Percentiles rank a stretch among this genome's conserved stretches.
Evolutionary conservation across 2,888 invertebrate species (phyloP).

Genomic region (Idaea biselata): DNA sequence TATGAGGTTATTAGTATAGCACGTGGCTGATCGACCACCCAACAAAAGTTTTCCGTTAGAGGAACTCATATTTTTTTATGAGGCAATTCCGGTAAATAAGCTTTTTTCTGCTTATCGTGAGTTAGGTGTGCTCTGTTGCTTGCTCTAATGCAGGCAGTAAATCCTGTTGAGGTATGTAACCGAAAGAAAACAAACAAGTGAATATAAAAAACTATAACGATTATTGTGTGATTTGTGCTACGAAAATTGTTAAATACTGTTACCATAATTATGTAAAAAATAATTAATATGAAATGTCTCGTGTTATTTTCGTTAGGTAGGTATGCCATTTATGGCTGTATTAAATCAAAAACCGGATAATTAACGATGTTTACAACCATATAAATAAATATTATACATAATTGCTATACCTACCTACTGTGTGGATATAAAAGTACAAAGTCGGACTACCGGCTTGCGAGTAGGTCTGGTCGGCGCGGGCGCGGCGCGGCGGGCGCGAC

Average conservation of each 20-base stretch:
- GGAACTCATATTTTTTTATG: slow-evolving; percentile 13
- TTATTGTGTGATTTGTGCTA: not conserved
- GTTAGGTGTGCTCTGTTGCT: not conserved
- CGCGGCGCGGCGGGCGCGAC: slow-evolving; percentile 19
- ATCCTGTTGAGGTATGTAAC: not conserved
- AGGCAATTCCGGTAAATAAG: not conserved
- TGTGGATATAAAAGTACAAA: slow-evolving; percentile 1
- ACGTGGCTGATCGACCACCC: slow-evolving; percentile 30
- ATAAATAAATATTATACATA: not conserved
- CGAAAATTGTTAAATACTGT: not conserved
- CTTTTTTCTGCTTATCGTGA: not conserved
- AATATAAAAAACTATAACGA: not conserved
- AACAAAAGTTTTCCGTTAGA: slow-evolving; percentile 17
- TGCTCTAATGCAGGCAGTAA: not conserved
- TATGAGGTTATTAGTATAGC: slow-evolving; percentile 44
- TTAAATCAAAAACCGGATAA: not conserved
- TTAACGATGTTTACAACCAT: not conserved
- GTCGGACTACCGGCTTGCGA: not conserved
- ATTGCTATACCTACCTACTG: not conserved
- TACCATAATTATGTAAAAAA: not conserved
- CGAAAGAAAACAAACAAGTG: not conserved
- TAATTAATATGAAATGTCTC: no score
- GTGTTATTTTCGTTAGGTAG: not conserved
- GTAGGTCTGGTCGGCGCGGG: not conserved
- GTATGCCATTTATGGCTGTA: not conserved